Base-by-base conservation (phyloP, 2,888 invertebrate genomes). In the Philereme transversata region DNA sequence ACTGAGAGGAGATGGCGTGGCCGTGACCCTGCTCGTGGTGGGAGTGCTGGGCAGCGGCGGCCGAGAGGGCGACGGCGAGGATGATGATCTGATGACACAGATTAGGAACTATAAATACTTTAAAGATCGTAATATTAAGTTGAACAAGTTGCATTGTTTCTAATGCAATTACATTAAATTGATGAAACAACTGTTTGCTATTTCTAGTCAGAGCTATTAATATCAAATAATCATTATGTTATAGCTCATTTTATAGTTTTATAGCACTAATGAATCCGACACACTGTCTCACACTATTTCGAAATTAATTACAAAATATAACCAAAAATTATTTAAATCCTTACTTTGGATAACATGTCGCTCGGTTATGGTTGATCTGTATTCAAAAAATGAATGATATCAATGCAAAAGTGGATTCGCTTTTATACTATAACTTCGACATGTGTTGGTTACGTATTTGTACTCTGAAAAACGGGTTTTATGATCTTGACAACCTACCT, bases 321-420 rank as follows among this genome's bases (percentile, higher is more conserved):
- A 43, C 22, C n/a, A 33, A 36, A 22, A 22, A 36, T 34, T 51
- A 33, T 33, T 4, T 48, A 45, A 51, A 36, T 59, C 75, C 82
- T 81, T 62, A 85, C 85, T 78, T 81, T 82, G 41, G 70, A 75
- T 61, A 78, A 75, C 84, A 86, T 85, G 52, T 77, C 79, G 66
- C 50, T 65, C 59, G 64, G 65, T 64, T 75, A 71, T 72, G 70
- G 72, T 67, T 72, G 70, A 66, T 70, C 64, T 67, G 63, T 69
- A 71, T 60, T 46, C 60, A 55, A 49, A 58, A 61, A 74, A 63
- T 71, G 73, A 83, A 79, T 84, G 83, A 82, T 81, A 70, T 64
- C 55, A 69, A 70, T 69, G 58, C 55, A 60, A 69, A 77, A 62
- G 56, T 49, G n/a, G 41, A 11, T 33, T 57, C 47, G 65, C 70